Percentiles rank a stretch among this genome's conserved stretches.
phyloP scores from a whole-genome alignment of 1,140 invertebrate species.

The Polyergus mexicanus region DNA sequence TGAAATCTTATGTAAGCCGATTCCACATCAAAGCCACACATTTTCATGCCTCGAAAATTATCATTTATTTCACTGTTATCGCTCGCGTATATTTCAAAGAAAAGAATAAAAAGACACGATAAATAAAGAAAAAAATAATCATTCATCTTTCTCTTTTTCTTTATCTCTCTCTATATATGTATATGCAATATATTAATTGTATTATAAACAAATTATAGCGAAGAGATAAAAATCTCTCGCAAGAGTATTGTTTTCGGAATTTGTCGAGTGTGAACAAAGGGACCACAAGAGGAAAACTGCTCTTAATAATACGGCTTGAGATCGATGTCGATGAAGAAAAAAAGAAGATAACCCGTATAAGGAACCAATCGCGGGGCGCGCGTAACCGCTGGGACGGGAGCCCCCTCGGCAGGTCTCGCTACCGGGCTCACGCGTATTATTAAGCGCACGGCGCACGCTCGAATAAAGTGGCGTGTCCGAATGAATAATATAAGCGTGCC shows the following conservation, averaged over 20 bases:
- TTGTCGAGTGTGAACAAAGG: background rate
- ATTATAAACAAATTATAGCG: slow-evolving; percentile 5
- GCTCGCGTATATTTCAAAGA: background rate
- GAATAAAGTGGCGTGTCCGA: slow-evolving; percentile 84
- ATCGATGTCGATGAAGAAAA: slow-evolving; percentile 42
- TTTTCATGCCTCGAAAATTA: background rate
- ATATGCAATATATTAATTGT: no score
- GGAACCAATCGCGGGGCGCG: slow-evolving; percentile 65
- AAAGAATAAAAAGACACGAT: background rate
- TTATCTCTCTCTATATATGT: no score
- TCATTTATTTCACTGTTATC: background rate
- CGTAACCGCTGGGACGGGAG: slow-evolving; percentile 67
- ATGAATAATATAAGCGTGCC: slow-evolving; percentile 83
- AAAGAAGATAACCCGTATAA: slow-evolving; percentile 72
- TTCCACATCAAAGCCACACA: background rate
- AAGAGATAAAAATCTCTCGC: background rate
- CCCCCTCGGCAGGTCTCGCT: slow-evolving; percentile 62
- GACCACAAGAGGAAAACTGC: background rate
- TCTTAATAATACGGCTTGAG: slow-evolving; percentile 31
- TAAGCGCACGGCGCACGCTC: slow-evolving; percentile 74
- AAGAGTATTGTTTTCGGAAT: background rate
- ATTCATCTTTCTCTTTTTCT: background rate
- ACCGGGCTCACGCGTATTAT: slow-evolving; percentile 68
- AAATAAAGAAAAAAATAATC: background rate
- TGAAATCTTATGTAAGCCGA: slow-evolving; percentile 27